These are phyloP conservation scores for Abrostola tripartita DNA, from an alignment of 2,888 invertebrate species.

Conservation along the genomic window DNA sequence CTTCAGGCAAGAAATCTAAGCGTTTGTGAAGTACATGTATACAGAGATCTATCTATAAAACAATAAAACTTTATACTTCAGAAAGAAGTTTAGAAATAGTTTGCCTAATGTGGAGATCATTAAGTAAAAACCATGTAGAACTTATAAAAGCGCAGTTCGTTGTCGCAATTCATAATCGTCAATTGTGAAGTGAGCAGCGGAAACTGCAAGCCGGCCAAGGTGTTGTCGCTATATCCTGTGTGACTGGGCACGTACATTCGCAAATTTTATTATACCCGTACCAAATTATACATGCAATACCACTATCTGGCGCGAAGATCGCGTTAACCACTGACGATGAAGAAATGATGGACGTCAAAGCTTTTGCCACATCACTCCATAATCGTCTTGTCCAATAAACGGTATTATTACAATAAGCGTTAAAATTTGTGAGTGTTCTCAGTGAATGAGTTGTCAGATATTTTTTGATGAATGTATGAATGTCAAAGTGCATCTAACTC, in stretches of 20 bases:
- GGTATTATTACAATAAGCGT: too few species aligned
- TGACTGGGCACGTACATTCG: slow-evolving; percentile 38
- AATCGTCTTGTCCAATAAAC: background rate
- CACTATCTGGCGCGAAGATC: slow-evolving; percentile 23
- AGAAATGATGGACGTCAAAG: background rate
- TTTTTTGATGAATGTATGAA: too few species aligned
- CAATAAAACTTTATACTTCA: too few species aligned
- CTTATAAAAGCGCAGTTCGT: slow-evolving; percentile 12
- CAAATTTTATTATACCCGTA: slow-evolving; percentile 27
- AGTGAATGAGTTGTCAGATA: too few species aligned
- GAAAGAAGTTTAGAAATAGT: too few species aligned
- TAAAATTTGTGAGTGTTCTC: too few species aligned
- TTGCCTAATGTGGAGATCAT: slow-evolving; percentile 1
- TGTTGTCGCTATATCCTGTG: slow-evolving; percentile 54
- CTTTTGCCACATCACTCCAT: background rate
- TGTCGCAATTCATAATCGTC: slow-evolving; percentile 31
- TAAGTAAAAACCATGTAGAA: slow-evolving; percentile 19
- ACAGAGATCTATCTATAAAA: background rate
- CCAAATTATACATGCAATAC: slow-evolving; percentile 17
- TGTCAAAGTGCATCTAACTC: too few species aligned
- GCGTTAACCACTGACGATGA: slow-evolving; percentile 29
- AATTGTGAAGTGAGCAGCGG: slow-evolving; percentile 44
- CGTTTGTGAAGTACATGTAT: background rate
- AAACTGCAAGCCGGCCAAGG: slow-evolving; percentile 53
- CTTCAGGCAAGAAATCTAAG: background rate